Evolutionary conservation across 2,888 invertebrate species (phyloP), one percentile per base, ranked within the genome.

Genomic region (Eledona agricola): DNA sequence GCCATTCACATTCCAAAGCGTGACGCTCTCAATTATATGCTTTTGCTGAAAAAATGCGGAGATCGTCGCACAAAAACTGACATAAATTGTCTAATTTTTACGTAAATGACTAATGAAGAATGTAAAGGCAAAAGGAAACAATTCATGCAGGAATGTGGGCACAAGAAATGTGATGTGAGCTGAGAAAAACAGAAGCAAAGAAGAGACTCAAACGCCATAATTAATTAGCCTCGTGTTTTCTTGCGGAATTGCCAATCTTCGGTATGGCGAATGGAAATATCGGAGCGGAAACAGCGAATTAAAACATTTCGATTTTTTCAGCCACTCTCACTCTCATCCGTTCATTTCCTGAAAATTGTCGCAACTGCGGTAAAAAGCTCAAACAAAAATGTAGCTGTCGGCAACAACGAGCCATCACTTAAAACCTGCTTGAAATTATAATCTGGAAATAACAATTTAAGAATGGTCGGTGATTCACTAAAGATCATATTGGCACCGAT

Each of bases 401-500:
- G n/a, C n/a, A 40, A 40, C 29, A 50, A 40, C 40, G 32, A 29
- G 40, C 37, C 31, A 52, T 31, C 38, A 52, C 38, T 52, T 35
- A 31, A 47, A 52, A 47, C 52, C 52, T 40, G 47, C 52, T 40
- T 40, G 46, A 53, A 54, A 53, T 49, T 56, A 57, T 56, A 59
- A 57, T 49, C 57, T 42, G 42, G 49, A 57, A 42, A 55, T 58
- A 62, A 55, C 58, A 52, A 52, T 55, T 57, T 53, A 55, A 56
- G 53, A 58, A 55, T 51, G 58, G 64, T 56, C 62, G 63, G 64
- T 54, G 62, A 64, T 62, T 61, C 60, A 52, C 58, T 65, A 62
- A 64, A 66, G 66, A 65, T 66, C 66, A 63, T 61, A 67, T 67
- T 67, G 67, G 65, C 66, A 68, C 66, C 63, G 63, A 67, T 67